Percentiles rank a stretch among this genome's conserved stretches.
These are phyloP conservation scores for Asbolus verrucosus DNA, from an alignment of 1,140 invertebrate species.

Conservation along the genomic window DNA sequence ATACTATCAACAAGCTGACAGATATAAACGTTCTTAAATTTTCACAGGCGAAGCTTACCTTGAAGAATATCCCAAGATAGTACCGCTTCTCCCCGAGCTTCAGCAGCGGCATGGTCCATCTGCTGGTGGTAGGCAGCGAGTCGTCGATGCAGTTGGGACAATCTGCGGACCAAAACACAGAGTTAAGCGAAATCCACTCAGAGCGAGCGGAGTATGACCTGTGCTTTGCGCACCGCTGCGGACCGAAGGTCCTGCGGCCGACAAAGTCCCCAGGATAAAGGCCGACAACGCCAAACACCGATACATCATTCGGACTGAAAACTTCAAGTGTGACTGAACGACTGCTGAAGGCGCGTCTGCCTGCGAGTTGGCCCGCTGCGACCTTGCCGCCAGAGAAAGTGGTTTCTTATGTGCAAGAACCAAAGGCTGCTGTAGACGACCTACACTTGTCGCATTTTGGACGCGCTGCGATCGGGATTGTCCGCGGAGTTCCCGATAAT, in stretches of 20 bases:
- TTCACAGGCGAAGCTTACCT: too few relatives aligned
- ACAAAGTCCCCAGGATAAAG: conserved; percentile 35
- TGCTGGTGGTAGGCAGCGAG: conserved; percentile 72
- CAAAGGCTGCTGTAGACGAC: too few relatives aligned
- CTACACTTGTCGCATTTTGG: neutral
- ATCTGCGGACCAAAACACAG: conserved; percentile 67
- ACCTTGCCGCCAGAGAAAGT: conserved; percentile 50
- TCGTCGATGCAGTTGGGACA: conserved; percentile 86
- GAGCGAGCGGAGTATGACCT: conserved; percentile 8
- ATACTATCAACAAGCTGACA: too few relatives aligned
- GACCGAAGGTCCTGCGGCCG: conserved; percentile 44
- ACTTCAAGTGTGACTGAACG: neutral
- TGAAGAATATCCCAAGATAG: conserved; percentile 92
- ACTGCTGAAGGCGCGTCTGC: conserved; percentile 17
- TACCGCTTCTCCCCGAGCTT: conserved; percentile 89
- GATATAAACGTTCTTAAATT: too few relatives aligned
- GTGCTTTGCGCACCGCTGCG: conserved; percentile 19
- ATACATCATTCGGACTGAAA: conserved; percentile 3
- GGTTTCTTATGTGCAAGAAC: conserved; percentile 39
- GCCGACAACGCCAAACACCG: conserved; percentile 25
- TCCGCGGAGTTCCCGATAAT: too few relatives aligned
- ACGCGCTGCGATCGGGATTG: neutral
- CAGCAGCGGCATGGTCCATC: conserved; percentile 89
- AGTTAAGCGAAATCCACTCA: neutral
- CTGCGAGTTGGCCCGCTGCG: conserved; percentile 31